These are phyloP conservation scores for Brachyrhaphis roseni DNA, from an alignment of 2,797 vertebrate genomes.

Conservation along the genomic window DNA sequence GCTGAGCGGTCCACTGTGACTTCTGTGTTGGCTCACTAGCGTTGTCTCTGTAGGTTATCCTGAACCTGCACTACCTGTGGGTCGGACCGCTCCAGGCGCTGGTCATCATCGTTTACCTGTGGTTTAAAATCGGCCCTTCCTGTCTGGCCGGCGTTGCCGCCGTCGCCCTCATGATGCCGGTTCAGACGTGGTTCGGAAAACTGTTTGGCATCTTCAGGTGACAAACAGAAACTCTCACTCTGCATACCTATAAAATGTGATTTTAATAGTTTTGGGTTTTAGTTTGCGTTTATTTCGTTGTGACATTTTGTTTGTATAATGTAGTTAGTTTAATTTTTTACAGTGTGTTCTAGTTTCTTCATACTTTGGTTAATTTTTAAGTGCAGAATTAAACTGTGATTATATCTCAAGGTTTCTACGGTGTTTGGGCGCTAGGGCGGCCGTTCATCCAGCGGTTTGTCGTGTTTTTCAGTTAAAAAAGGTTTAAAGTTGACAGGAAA, in stretches of 20 bases:
- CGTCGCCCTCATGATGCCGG: constrained; percentile 86
- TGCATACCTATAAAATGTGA: no score
- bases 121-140: constrained; percentile 88
- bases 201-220: constrained; percentile 91
- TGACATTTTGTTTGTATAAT: no score
- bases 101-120: constrained; percentile 86
- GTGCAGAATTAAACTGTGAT: no score
- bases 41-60: constrained; percentile 78
- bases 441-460: no score
- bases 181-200: constrained; percentile 89
- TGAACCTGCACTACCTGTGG: constrained; percentile 94
- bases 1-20: not conserved
- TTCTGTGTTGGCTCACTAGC: not conserved
- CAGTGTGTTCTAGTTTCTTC: not conserved
- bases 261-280: not conserved
- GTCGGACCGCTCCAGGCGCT: constrained; percentile 88
- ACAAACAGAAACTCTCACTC: not conserved
- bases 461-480: no score
- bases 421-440: no score
- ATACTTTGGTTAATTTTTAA: not conserved
- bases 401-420: no score
- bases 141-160: constrained; percentile 89
- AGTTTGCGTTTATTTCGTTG: no score
- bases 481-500: no score
- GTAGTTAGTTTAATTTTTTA: no score